A percentile compares a stretch with the other conserved stretches of the same genome.
These are phyloP conservation scores for Mus pahari DNA, from an alignment of 2,113 vertebrate genomes.

Conservation along the genomic window DNA sequence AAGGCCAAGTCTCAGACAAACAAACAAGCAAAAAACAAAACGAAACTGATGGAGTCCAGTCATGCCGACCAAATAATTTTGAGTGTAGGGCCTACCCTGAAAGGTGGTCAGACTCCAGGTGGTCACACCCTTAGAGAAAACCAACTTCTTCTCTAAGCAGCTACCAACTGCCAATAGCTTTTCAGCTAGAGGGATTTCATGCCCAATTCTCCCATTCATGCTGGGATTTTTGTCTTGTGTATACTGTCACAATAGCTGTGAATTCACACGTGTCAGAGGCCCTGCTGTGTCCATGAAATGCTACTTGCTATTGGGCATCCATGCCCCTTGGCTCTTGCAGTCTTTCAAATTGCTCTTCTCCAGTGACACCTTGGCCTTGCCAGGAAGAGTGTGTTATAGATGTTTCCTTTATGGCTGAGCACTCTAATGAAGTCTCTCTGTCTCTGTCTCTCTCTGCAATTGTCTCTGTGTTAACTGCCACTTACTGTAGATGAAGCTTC, in stretches of 20 bases:
- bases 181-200: background rate
- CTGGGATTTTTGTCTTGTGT: background rate
- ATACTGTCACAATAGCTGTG: background rate
- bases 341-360: background rate
- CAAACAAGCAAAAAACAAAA: background rate
- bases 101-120: background rate
- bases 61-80: background rate
- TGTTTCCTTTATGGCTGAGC: background rate
- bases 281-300: background rate
- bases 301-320: background rate
- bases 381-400: background rate
- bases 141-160: background rate
- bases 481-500: background rate
- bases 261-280: background rate
- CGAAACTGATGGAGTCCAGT: background rate
- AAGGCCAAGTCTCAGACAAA: background rate
- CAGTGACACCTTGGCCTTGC: background rate
- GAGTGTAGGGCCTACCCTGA: background rate
- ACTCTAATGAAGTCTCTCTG: background rate
- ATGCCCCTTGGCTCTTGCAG: no score
- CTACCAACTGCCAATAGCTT: background rate
- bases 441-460: background rate
- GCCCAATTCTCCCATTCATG: no score
- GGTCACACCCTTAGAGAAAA: background rate
- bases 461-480: background rate